Base-by-base conservation (phyloP, 2,797 vertebrate genomes). In the Rhinichthys osculus region DNA sequence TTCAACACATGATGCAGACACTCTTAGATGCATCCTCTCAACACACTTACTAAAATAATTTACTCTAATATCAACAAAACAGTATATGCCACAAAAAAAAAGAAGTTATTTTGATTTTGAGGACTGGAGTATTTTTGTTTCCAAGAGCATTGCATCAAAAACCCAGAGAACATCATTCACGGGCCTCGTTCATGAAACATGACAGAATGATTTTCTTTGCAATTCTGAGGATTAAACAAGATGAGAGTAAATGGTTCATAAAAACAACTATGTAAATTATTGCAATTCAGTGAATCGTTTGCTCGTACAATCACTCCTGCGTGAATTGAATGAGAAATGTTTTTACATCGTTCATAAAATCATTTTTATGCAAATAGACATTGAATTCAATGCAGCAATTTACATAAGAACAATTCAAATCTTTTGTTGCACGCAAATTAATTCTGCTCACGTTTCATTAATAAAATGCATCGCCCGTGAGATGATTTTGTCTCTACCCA, bases 1-100 rank as follows among this genome's bases (percentile, higher is more conserved):
- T 30, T 50, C 42, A 70, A 40, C 79, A 81, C 79, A 69, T 40
- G 44, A 84, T 54, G 44, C 44, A 52, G 33, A 70, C 66, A 81
- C 64, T 81, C 44, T 23, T 27, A n/a, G 17, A 52, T 16, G 52
- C 62, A 78, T 69, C 54, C 70, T 64, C 54, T 83, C 59, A 52
- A 84, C 82, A 84, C 62, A 21, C 59, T 19, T 57, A 16, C 62
- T 54, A 54, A 78, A 84, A 84, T 84, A 78, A 84, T 30, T 57
- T 70, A 84, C 16, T 77, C 44, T 38, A 77, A 83, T 42, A 17
- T 77, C 73, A 54, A 84, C 62, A 57, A 78, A 84, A 83, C 35
- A 42, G 7, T 21, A 78, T 27, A 17, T 62, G 70, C n/a, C 40
- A 82, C 21, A 23, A 54, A 10, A 8, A 40, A 4, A 23, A 54